These are phyloP conservation scores for Serripes groenlandicus DNA, from an alignment of 2,888 invertebrate species.

Conservation along the genomic window DNA sequence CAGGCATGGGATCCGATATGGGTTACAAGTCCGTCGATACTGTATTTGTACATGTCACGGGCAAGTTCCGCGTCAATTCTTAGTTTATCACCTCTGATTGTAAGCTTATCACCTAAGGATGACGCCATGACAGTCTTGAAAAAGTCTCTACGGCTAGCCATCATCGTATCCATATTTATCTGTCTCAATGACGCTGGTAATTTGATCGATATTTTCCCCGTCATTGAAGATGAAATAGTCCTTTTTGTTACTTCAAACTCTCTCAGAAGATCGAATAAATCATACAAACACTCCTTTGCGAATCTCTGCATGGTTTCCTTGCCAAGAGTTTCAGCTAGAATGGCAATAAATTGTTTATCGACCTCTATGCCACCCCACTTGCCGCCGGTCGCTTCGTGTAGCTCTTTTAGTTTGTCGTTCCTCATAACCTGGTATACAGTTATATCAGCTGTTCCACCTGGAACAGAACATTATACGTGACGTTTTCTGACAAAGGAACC, in stretches of 20 bases:
- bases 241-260: slow-evolving; percentile 63
- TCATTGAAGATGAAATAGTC: slow-evolving; percentile 24
- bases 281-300: slow-evolving; percentile 36
- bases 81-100: slow-evolving; percentile 36
- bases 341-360: slow-evolving; percentile 21
- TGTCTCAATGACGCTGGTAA: slow-evolving; percentile 23
- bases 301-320: slow-evolving; percentile 44
- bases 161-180: slow-evolving; percentile 24
- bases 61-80: slow-evolving; percentile 32
- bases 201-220: slow-evolving; percentile 42
- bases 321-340: slow-evolving; percentile 38
- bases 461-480: background rate
- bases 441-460: slow-evolving; percentile 65
- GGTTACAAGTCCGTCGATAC: slow-evolving; percentile 24
- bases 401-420: slow-evolving; percentile 49
- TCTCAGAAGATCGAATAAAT: slow-evolving; percentile 51
- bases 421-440: slow-evolving; percentile 47
- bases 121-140: slow-evolving; percentile 33
- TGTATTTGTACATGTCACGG: slow-evolving; percentile 28
- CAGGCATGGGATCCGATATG: slow-evolving; percentile 27
- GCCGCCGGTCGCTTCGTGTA: slow-evolving; percentile 51
- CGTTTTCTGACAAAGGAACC: background rate
- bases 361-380: slow-evolving; percentile 19
- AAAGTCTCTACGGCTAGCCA: slow-evolving; percentile 18
- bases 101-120: background rate